These are phyloP conservation scores for Lontra canadensis DNA, from an alignment of 2,113 vertebrate genomes.

Conservation along the genomic window DNA sequence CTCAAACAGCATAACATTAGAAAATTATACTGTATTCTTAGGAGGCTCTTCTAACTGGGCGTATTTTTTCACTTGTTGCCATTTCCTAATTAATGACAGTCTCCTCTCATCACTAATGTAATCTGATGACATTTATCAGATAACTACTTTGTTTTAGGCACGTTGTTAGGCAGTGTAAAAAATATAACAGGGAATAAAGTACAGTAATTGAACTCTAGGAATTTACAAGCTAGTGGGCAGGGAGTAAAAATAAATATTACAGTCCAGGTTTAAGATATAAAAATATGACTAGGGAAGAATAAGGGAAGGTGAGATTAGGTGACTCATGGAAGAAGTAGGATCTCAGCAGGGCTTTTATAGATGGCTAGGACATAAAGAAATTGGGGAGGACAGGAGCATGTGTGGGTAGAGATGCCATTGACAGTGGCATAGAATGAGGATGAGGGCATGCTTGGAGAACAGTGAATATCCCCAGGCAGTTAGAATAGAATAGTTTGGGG, in stretches of 20 bases:
- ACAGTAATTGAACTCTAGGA: background rate
- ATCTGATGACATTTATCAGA: background rate
- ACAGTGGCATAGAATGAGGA: background rate
- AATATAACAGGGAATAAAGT: background rate
- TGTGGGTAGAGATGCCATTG: background rate
- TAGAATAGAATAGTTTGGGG: background rate
- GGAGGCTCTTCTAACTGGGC: background rate
- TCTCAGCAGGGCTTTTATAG: background rate
- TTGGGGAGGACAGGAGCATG: background rate
- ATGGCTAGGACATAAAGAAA: background rate
- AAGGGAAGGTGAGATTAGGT: background rate
- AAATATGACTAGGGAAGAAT: background rate
- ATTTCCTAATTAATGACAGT: background rate
- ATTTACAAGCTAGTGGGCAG: background rate
- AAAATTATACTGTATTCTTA: background rate
- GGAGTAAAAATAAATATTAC: constrained; percentile 20
- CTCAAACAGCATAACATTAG: background rate
- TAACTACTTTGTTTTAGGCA: background rate
- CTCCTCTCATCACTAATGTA: background rate
- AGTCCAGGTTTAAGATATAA: background rate
- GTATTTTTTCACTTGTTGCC: background rate
- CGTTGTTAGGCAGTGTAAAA: background rate
- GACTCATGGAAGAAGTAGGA: background rate
- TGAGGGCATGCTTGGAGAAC: background rate
- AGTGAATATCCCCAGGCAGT: background rate